Percentiles rank a stretch among this genome's conserved stretches.
Evolutionary conservation across 2,888 invertebrate genomes (phyloP).

Genomic region (Apotomis capreana): DNA sequence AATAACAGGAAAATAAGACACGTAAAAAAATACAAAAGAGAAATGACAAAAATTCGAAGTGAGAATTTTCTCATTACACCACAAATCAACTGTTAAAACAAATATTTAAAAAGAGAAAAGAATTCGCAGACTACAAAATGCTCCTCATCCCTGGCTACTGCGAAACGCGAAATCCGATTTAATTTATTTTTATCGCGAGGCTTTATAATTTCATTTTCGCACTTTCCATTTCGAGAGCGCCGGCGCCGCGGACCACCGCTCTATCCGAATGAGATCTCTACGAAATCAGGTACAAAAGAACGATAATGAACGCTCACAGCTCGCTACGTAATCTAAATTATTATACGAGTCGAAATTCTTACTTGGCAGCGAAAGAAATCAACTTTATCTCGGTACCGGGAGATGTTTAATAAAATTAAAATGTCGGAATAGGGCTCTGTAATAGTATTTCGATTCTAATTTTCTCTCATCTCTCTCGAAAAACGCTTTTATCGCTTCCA

Average conservation of each 20-base stretch:
- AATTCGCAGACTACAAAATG: conserved; percentile 79
- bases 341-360: conserved; percentile 82
- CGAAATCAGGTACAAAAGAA: conserved; percentile 84
- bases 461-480: conserved; percentile 58
- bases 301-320: conserved; percentile 84
- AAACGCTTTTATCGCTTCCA: conserved; percentile 57
- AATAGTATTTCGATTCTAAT: conserved; percentile 73
- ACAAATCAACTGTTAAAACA: conserved; percentile 82
- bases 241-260: conserved; percentile 78
- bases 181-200: conserved; percentile 84
- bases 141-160: conserved; percentile 79
- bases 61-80: conserved; percentile 80
- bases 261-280: conserved; percentile 83
- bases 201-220: conserved; percentile 84
- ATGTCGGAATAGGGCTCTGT: conserved; percentile 68
- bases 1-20: conserved; percentile 52
- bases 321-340: conserved; percentile 83
- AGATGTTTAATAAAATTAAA: conserved; percentile 82
- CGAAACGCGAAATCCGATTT: conserved; percentile 82
- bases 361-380: conserved; percentile 81
- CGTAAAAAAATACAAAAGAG: conserved; percentile 59
- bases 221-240: conserved; percentile 82
- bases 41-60: conserved; percentile 68
- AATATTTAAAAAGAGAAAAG: conserved; percentile 81
- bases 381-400: conserved; percentile 77